A percentile compares a stretch with the other conserved stretches of the same genome.
Conservation (phyloP, 2,113 vertebrate genomes). For the Anarrhichthys ocellatus region DNA sequence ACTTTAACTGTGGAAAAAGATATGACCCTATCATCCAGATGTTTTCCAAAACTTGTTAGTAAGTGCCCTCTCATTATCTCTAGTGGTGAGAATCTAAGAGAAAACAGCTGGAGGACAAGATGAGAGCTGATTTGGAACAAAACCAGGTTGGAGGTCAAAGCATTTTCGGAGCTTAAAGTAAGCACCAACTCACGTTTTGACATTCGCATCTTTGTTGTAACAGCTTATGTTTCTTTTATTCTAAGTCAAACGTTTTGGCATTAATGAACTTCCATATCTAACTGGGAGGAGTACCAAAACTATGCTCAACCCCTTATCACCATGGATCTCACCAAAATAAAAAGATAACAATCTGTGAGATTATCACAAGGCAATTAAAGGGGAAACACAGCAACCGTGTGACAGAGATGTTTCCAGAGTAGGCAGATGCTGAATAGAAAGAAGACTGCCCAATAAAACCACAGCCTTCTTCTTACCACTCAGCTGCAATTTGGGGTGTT, state of each 20-base stretch:
- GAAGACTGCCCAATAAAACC: slow-evolving; percentile 15
- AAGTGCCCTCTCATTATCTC: slow-evolving; percentile 51
- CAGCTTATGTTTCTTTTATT: slow-evolving; percentile 15
- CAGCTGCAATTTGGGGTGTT: not conserved
- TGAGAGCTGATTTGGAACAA: slow-evolving; percentile 31
- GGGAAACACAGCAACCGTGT: not conserved
- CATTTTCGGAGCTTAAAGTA: not conserved
- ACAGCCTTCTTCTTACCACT: slow-evolving; percentile 4
- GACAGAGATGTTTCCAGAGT: slow-evolving; percentile 23
- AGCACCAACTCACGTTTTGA: slow-evolving; percentile 2
- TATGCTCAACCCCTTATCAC: not conserved
- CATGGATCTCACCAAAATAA: slow-evolving; percentile 17
- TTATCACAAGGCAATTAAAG: slow-evolving; percentile 9
- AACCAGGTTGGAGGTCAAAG: slow-evolving; percentile 10
- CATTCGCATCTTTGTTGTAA: not conserved
- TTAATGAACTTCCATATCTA: slow-evolving; percentile 8
- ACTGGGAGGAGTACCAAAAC: not conserved
- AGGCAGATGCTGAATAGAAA: slow-evolving; percentile 25
- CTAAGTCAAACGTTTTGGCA: slow-evolving; percentile 16
- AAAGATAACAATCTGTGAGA: slow-evolving; percentile 9
- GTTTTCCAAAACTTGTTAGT: slow-evolving; percentile 41
- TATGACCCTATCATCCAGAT: slow-evolving; percentile 32
- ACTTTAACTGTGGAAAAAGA: slow-evolving; percentile 4
- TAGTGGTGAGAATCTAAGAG: slow-evolving; percentile 45
- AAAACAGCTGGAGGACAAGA: slow-evolving; percentile 38